Conservation (phyloP, 2,888 invertebrate genomes). For the Acrobasis suavella region DNA sequence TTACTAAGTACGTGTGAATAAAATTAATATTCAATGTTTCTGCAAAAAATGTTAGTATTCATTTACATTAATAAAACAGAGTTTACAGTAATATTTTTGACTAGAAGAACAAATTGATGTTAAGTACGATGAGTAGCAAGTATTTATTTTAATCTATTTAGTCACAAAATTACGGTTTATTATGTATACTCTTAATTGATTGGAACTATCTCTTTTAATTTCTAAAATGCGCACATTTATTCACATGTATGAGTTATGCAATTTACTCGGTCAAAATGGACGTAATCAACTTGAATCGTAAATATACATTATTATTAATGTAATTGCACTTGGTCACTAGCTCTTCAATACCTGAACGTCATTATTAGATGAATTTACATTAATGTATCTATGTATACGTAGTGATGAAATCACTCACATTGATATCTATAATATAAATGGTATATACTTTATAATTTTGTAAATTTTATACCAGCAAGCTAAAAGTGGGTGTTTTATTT, state of each 20-base stretch:
- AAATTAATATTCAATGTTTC: too few species aligned
- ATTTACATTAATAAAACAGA: too few species aligned
- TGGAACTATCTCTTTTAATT: conserved; percentile 8
- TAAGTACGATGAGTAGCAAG: conserved; percentile 21
- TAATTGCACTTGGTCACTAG: conserved; percentile 74
- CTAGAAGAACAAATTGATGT: conserved; percentile 25
- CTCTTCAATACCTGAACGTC: conserved; percentile 52
- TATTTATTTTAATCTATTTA: conserved; percentile 27
- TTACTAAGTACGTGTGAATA: too few species aligned
- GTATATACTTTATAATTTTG: background rate
- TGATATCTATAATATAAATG: background rate
- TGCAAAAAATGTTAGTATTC: too few species aligned
- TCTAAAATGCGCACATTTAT: conserved; percentile 38
- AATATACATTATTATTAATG: conserved; percentile 58
- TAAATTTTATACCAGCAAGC: background rate
- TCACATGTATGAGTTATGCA: conserved; percentile 47
- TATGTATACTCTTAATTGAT: conserved; percentile 2
- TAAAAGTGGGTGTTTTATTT: too few species aligned
- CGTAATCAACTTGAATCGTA: conserved; percentile 59
- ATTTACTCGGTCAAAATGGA: conserved; percentile 68
- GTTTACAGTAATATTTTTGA: conserved; percentile 16
- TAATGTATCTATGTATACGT: conserved; percentile 6
- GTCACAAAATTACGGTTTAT: background rate
- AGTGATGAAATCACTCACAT: background rate
- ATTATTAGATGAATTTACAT: conserved; percentile 47